Evolutionary conservation across 2,113 vertebrate genomes (phyloP), one percentile per base, ranked within the genome.

Genomic region (Oreotrochilus melanogaster): DNA sequence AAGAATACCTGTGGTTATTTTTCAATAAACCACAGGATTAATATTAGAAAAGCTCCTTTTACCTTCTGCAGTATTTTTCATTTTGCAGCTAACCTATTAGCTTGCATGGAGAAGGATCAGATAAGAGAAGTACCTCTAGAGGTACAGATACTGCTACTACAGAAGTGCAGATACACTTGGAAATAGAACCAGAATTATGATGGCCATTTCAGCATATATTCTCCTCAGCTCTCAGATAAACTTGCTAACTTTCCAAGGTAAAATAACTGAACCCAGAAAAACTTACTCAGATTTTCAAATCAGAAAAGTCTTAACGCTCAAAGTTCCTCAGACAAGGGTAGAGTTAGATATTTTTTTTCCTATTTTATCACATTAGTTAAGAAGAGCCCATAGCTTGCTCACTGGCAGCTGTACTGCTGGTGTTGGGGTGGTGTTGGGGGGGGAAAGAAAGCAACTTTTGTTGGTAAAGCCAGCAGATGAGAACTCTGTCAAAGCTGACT

Each of bases 1-100:
- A 85, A 33, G 65, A 64, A 58, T 30, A 66, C 0, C n/a, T 2
- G 12, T 10, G 37, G 11, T 13, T 57, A 65, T 86, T 91, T 85
- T 87, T 37, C 66, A 85, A n/a, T n/a, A n/a, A n/a, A n/a, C n/a
- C n/a, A n/a, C n/a, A 50, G 48, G 39, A 50, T 87, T 93, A 65
- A 42, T 74, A 51, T 69, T 37, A 81, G 33, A 75, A 79, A 85
- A 25, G 15, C 11, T 31, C 60, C 33, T 79, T 93, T 88, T 18
- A 56, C 30, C 54, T 56, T 33, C 30, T 53, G 86, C 43, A 93
- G 56, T 51, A 42, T 17, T 78, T 57, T 79, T 12, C 50, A 15
- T 85, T 33, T 79, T 51, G 50, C 57, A 78, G 57, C 39, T 78
- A 62, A 10, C 15, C 48, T 33, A 31, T 73, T 66, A 45, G 33